These are phyloP conservation scores for Steromphala cineraria DNA, from an alignment of 2,888 invertebrate genomes.

Conservation along the genomic window DNA sequence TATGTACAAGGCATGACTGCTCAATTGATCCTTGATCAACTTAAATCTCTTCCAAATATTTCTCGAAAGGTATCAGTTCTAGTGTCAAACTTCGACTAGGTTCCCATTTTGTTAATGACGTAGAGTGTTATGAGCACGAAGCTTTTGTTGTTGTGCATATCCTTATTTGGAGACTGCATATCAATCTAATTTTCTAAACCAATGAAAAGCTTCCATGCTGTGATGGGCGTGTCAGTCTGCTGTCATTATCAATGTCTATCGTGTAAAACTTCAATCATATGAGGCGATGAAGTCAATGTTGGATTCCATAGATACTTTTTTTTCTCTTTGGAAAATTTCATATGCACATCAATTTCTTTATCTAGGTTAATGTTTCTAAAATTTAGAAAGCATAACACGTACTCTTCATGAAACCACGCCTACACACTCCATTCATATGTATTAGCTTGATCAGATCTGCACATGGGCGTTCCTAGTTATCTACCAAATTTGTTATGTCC, in stretches of 20 bases:
- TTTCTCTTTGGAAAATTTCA: neutral
- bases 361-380: no score
- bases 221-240: neutral
- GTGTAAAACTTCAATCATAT: neutral
- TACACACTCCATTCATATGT: neutral
- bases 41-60: conserved; percentile 30
- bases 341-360: no score
- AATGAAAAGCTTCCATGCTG: conserved; percentile 16
- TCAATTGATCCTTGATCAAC: neutral
- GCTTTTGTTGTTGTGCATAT: conserved; percentile 65
- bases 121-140: conserved; percentile 63
- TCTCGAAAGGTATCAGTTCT: conserved; percentile 33
- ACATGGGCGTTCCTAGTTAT: no score
- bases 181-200: conserved; percentile 35
- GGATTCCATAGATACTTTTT: neutral
- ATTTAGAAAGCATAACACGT: no score
- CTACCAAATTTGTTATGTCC: no score
- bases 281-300: neutral
- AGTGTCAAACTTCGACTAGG: conserved; percentile 31
- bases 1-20: neutral
- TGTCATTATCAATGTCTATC: neutral
- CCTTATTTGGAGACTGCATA: conserved; percentile 64
- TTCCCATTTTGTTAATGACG: conserved; percentile 56
- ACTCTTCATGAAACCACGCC: neutral
- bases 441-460: no score